Evolutionary conservation across 2,797 vertebrate species (phyloP).

Genomic region (Sebastes minor): DNA sequence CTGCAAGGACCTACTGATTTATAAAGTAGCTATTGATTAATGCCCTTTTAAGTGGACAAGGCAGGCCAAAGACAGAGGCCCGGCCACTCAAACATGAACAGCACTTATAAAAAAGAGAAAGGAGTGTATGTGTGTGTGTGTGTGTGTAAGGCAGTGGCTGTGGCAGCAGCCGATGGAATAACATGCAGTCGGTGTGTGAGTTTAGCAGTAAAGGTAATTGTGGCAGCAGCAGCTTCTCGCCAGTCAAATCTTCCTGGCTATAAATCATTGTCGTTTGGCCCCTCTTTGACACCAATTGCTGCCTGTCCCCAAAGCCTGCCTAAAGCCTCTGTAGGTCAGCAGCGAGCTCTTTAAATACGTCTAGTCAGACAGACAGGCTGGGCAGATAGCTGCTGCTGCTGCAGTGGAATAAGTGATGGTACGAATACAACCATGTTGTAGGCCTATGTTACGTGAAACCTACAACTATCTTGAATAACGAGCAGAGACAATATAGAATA

Average conservation of each 20-base stretch:
- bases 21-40: constrained; percentile 98
- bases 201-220: constrained; percentile 81
- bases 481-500: not conserved
- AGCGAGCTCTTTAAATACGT: constrained; percentile 64
- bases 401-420: constrained; percentile 34
- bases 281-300: constrained; percentile 79
- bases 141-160: constrained; percentile 18
- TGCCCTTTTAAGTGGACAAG: constrained; percentile 96
- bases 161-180: constrained; percentile 50
- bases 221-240: constrained; percentile 78
- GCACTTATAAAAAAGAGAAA: constrained; percentile 78
- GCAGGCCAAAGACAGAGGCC: constrained; percentile 86
- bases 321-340: constrained; percentile 68
- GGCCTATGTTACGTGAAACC: not conserved
- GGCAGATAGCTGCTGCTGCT: constrained; percentile 33
- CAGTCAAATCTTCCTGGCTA: constrained; percentile 83
- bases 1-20: constrained; percentile 91
- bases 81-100: constrained; percentile 85
- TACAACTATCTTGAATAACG: not conserved
- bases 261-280: constrained; percentile 84
- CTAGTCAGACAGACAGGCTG: constrained; percentile 61
- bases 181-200: constrained; percentile 58
- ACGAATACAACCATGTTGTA: not conserved
- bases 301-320: constrained; percentile 74
- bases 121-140: not conserved